phyloP scores from a whole-genome alignment of 2,797 vertebrate genomes.

The Euthynnus affinis region DNA sequence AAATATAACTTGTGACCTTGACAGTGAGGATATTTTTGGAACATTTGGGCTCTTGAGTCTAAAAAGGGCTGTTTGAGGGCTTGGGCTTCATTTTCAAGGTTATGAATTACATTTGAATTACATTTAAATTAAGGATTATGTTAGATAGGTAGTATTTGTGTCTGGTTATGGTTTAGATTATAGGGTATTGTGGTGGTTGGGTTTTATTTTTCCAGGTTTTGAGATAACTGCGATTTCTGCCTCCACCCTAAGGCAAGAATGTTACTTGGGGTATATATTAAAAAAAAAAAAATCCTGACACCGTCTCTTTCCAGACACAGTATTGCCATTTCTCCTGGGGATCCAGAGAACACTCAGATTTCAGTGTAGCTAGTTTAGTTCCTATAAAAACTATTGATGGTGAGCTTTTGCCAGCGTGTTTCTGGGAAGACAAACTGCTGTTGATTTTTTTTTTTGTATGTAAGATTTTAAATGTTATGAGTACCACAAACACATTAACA shows the following conservation, averaged over 20 bases:
- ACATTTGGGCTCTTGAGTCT: not conserved
- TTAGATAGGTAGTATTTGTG: slow-evolving; percentile 9
- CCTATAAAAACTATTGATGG: not conserved
- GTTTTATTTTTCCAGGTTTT: not conserved
- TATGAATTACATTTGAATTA: not conserved
- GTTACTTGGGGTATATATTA: not conserved
- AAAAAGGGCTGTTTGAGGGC: not conserved
- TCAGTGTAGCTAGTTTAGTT: not conserved
- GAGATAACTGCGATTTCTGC: not conserved
- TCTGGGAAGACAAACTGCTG: not conserved
- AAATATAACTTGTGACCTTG: not conserved
- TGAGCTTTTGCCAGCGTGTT: not conserved
- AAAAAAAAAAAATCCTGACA: not conserved
- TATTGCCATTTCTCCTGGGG: not conserved
- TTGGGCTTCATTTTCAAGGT: slow-evolving; percentile 4
- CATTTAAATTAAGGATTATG: slow-evolving; percentile 7
- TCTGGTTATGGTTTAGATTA: slow-evolving; percentile 19
- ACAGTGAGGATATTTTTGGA: not conserved
- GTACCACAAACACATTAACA: too few species aligned
- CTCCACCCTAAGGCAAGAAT: not conserved
- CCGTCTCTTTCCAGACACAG: not conserved
- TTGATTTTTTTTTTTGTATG: not conserved
- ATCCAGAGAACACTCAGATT: too few species aligned
- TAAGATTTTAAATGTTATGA: not conserved
- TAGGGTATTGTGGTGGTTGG: not conserved